Evolutionary conservation across 2,888 invertebrate genomes (phyloP), one percentile per base, ranked within the genome.

Genomic region (Agrochola macilenta): DNA sequence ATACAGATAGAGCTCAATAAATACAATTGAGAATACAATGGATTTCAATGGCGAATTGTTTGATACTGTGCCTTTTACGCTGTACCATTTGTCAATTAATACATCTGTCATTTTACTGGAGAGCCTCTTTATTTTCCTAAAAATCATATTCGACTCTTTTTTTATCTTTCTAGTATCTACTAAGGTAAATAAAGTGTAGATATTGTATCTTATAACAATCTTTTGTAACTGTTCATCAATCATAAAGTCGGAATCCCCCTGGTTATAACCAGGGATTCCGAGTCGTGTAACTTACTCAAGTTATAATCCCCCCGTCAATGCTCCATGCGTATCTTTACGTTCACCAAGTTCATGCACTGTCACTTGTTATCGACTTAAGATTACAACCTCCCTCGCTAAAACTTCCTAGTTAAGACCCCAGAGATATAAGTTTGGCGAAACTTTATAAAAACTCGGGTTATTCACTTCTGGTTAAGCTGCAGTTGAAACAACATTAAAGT

Each of bases 391-490:
- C 60, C 20, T 26, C 23, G 46, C 49, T 43, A 7, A 43, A 86
- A 81, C 73, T 86, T 82, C 72, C 60, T 78, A 82, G 82, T 84
- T 79, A 63, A 43, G 70, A 46, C 87, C 71, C 77, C 11, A 11
- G 82, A 66, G 86, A 79, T 75, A 66, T 60, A 75, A 79, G 70
- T 83, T 78, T 60, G 58, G 12, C 35, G 3, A 26, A 78, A 79
- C 35, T 79, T 85, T 77, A 60, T 71, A 86, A 84, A 87, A 85
- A 85, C 87, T 76, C 60, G 26, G 81, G 60, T 75, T 76, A 80
- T 83, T 76, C 66, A 80, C 74, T 83, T 58, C 68, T 71, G 58
- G 70, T 68, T 49, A 60, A 9, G 65, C 61, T 87, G 87, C 85
- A 87, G 58, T 73, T 76, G 39, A 64, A 69, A 84, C 63, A 78